phyloP scores from a whole-genome alignment of 2,797 vertebrate genomes.

The Pseudotriccus pelzelni region DNA sequence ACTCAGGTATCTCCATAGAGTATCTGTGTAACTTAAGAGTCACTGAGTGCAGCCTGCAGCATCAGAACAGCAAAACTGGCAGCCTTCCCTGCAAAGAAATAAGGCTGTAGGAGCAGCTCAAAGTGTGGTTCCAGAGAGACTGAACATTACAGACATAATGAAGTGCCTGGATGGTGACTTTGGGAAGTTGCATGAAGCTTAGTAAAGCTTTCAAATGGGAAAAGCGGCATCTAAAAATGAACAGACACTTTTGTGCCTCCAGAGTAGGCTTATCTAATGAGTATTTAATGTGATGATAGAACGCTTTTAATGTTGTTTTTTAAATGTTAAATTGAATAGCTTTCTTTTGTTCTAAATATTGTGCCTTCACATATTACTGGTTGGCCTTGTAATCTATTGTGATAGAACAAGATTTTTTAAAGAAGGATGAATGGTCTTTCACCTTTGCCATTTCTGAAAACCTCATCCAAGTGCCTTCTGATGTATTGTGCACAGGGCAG shows the following conservation, averaged over 20 bases:
- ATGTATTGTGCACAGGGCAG: not conserved
- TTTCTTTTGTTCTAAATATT: not conserved
- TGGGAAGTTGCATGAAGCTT: fast-evolving
- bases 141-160: not conserved
- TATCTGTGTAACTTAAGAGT: not conserved
- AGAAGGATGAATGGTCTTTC: not conserved
- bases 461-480: not conserved
- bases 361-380: not conserved
- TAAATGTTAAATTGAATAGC: not conserved
- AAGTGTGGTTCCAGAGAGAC: not conserved
- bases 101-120: not conserved
- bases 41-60: not conserved
- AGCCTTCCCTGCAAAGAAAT: not conserved
- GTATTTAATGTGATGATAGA: not conserved
- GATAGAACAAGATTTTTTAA: not conserved
- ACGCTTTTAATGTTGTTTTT: not conserved
- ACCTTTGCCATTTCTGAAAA: not conserved
- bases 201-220: not conserved
- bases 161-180: not conserved
- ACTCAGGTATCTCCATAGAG: not conserved
- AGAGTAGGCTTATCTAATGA: not conserved
- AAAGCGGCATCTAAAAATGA: not conserved
- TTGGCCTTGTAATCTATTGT: not conserved
- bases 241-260: not conserved
- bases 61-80: not conserved